Evolutionary conservation across 1,140 invertebrate species (phyloP).

Genomic region (Acromyrmex echinatior): DNA sequence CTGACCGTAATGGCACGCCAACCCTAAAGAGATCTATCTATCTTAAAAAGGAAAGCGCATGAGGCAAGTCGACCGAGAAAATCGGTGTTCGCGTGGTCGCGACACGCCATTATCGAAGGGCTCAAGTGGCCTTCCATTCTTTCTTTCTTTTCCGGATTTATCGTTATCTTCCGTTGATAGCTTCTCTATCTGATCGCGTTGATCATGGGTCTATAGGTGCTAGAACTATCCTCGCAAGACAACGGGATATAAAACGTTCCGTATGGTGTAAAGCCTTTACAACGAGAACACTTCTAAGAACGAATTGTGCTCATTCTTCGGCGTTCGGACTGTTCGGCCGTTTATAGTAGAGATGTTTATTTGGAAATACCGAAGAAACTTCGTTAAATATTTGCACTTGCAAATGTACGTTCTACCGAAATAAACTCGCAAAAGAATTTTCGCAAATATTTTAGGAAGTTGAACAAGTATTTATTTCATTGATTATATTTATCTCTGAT

Average conservation of each 20-base stretch:
- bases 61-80: conserved; percentile 14
- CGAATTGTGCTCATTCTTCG: conserved; percentile 28
- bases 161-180: conserved; percentile 51
- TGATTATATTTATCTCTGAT: background rate
- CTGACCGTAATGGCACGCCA: conserved; percentile 40
- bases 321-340: background rate
- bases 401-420: background rate
- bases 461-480: background rate
- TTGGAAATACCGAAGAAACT: conserved; percentile 37
- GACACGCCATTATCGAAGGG: conserved; percentile 60
- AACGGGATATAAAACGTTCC: conserved; percentile 24
- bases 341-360: conserved; percentile 25
- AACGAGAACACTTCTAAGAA: conserved; percentile 12
- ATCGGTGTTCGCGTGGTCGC: conserved; percentile 58
- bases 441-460: conserved; percentile 22
- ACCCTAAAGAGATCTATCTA: conserved; percentile 6
- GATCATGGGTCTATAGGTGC: conserved; percentile 17
- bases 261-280: conserved; percentile 23
- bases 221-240: conserved; percentile 6
- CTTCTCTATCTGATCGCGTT: conserved; percentile 26
- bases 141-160: conserved; percentile 43
- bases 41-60: conserved; percentile 1
- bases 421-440: conserved; percentile 26
- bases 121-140: conserved; percentile 28
- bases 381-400: conserved; percentile 41